Base-by-base conservation (phyloP, 2,888 invertebrate species). In the Tenthredo mesomela region DNA sequence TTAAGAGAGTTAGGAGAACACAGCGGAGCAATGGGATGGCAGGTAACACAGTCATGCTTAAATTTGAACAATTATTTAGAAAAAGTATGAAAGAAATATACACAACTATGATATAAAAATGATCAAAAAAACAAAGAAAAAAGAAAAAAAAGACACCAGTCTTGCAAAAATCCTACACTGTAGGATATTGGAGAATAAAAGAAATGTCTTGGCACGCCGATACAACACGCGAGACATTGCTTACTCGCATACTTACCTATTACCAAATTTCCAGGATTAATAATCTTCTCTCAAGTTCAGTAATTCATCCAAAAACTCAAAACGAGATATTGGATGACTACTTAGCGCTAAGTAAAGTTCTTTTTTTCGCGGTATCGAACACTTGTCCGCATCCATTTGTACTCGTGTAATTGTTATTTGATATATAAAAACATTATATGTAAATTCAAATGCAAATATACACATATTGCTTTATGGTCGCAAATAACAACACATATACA, bases 151-250 rank as follows among this genome's bases (percentile, higher is more conserved):
- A n/a, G 29, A 50, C 2, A 77, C 18, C 37, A 50, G 29, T 78
- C 40, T 61, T 54, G 29, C 58, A 18, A 37, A 78, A 73, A 58
- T 77, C 25, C n/a, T 37, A 61, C 21, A 40, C 9, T 4, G 40
- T 50, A 21, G 61, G 33, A 18, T 50, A 47, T 50, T 21, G 0
- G 25, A 61, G n/a, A 33, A 61, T 25, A 88, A 86, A 87, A 90
- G 86, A 87, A 86, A 89, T 90, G 91, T 93, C 94, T 92, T 91
- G 87, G 89, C 91, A 93, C 93, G 94, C 94, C 95, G 95, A 95
- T 95, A 95, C 95, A 93, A 94, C 94, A 92, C 93, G 92, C 92
- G 89, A 93, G 93, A 94, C 93, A 90, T 94, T 95, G 95, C 95
- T 94, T 94, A 94, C 94, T 87, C 73, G 82, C 50, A 71, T 54